A percentile compares a stretch with the other conserved stretches of the same genome.
Evolutionary conservation across 1,140 invertebrate species (phyloP).

Genomic region (Reticulitermes speratus): DNA sequence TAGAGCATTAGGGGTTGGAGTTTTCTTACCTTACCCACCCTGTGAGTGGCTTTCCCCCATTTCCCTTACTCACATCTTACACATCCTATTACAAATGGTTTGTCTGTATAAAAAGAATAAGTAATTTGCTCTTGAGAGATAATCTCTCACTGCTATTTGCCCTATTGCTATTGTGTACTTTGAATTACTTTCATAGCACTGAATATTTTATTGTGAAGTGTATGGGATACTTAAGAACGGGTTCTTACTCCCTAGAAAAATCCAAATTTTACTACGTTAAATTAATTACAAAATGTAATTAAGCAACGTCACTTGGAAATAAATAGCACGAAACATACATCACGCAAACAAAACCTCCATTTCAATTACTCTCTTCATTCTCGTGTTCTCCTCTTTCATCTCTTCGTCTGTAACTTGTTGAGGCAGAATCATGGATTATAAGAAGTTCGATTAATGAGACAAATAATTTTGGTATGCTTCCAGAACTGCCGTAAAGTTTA

Average conservation of each 20-base stretch:
- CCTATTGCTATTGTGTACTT: not conserved
- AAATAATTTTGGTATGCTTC: too few species aligned
- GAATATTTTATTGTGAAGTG: not conserved
- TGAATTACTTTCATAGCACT: not conserved
- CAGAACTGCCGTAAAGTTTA: too few species aligned
- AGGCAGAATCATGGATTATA: too few species aligned
- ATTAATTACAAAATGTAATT: not conserved
- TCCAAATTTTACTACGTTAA: not conserved
- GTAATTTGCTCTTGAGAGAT: not conserved
- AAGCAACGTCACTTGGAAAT: not conserved
- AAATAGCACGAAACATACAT: not conserved
- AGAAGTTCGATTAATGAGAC: too few species aligned
- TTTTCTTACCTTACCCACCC: not conserved
- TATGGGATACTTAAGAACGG: not conserved
- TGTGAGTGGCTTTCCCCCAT: not conserved
- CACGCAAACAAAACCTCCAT: not conserved
- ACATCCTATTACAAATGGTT: not conserved
- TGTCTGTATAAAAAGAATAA: constrained; percentile 11
- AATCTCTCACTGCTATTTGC: not conserved
- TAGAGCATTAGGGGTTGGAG: constrained; percentile 13
- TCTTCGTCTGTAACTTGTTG: too few species aligned
- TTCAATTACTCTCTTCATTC: not conserved
- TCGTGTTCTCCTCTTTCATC: too few species aligned
- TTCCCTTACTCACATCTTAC: not conserved
- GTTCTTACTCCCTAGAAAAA: not conserved